Base-by-base conservation (phyloP, 2,113 vertebrate species). In the Apodemus speciosus region DNA sequence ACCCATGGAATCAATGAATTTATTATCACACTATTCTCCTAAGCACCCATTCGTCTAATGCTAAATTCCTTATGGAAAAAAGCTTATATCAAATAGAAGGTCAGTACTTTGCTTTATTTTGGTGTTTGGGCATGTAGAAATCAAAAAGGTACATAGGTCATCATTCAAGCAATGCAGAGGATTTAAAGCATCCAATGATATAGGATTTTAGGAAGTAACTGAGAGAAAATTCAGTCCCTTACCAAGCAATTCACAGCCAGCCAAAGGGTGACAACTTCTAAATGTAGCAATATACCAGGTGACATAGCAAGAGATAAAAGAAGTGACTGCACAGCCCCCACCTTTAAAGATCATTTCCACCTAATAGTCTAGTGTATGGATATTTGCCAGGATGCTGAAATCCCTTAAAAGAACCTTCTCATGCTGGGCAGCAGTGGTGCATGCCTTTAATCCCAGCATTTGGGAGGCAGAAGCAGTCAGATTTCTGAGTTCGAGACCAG, bases 61-160 rank as follows among this genome's bases (percentile, higher is more conserved):
- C 46, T 91, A 80, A 93, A 71, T n/a, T 89, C 46, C 13, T 83
- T 77, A 76, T 92, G 64, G 68, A 86, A 38, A 84, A 81, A 81
- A 89, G 71, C 69, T 30, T 76, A 94, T 76, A 46, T 77, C 46
- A 91, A 95, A 64, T 73, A 96, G 71, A 85, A 95, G 46, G 81
- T 81, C 43, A 43, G 53, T 79, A 49, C 20, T 91, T 88, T 38
- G 27, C 87, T 96, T 92, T 95, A 73, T 80, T 94, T 92, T 94
- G 83, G 35, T 79, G 4, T 85, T 85, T 75, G 68, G 51, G 43
- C 30, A 60, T 75, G 64, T 20, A 92, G 71, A 93, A 92, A 95
- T 69, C 23, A 38, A 89, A 96, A 88, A 77, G 14, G 30, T 43
- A 3, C 46, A 4, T 68, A 77, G 75, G 18, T 46, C 77, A 38